Evolutionary conservation across 2,113 vertebrate species (phyloP).

Genomic region (Campylorhamphus procurvoides): DNA sequence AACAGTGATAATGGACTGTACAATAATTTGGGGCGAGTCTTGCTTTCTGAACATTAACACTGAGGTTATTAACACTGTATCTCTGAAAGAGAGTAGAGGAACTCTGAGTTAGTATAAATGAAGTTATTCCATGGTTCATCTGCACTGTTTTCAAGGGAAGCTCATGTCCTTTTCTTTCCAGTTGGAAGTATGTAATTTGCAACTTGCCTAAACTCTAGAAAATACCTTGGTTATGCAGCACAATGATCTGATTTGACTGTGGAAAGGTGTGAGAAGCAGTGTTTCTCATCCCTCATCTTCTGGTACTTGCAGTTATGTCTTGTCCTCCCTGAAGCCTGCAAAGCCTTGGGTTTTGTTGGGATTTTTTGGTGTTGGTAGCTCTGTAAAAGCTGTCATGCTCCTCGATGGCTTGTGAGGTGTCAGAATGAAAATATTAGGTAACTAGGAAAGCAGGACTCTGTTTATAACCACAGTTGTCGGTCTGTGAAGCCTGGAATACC

Average conservation of each 20-base stretch:
- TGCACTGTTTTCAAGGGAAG: neutral
- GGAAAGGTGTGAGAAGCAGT: neutral
- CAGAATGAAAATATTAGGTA: conserved; percentile 18
- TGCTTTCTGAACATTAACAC: neutral
- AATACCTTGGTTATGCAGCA: neutral
- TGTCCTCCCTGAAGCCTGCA: neutral
- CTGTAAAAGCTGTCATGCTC: neutral
- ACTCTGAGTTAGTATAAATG: neutral
- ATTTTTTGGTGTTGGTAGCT: neutral
- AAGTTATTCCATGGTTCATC: neutral
- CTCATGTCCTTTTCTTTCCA: neutral
- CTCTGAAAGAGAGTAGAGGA: neutral
- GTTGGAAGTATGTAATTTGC: neutral
- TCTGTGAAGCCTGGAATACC: neutral
- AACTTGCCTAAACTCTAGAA: neutral
- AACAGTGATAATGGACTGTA: neutral
- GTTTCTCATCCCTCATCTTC: neutral
- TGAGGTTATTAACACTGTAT: neutral
- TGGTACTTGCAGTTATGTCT: neutral
- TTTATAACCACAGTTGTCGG: conserved; percentile 2
- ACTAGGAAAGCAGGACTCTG: conserved; percentile 1
- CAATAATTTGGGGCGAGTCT: neutral
- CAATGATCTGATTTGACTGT: neutral
- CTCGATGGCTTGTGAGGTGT: neutral
- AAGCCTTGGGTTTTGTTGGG: neutral